Percentiles rank a stretch among this genome's conserved stretches.
Conservation (phyloP, 2,113 vertebrate genomes). For the Nothobranchius furzeri region DNA sequence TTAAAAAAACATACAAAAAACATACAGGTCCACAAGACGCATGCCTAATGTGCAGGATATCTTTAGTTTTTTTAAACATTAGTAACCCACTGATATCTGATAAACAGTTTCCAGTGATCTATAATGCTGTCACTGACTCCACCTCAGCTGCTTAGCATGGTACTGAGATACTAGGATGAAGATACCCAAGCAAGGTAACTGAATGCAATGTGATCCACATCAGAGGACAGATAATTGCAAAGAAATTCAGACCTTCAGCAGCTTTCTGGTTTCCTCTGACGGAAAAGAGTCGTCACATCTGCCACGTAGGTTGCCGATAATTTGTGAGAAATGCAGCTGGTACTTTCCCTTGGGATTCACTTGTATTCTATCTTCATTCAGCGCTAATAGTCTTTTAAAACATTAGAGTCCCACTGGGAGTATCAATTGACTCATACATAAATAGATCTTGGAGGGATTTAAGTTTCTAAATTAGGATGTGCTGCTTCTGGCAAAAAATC, state of each 20-base stretch:
- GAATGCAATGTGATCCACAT: constrained; percentile 30
- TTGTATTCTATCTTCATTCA: constrained; percentile 60
- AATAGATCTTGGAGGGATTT: constrained; percentile 10
- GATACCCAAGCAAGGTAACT: background rate
- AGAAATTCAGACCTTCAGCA: constrained; percentile 23
- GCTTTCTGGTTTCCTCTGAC: constrained; percentile 31
- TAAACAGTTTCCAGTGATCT: constrained; percentile 72
- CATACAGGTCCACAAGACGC: constrained; percentile 27
- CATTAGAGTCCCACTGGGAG: constrained; percentile 50
- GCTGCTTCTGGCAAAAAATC: constrained; percentile 18
- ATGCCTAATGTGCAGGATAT: constrained; percentile 62
- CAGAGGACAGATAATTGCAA: constrained; percentile 28
- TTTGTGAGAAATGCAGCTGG: constrained; percentile 60
- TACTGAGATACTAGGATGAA: constrained; percentile 16
- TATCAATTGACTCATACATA: constrained; percentile 7
- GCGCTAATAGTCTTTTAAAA: constrained; percentile 61
- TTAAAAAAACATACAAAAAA: constrained; percentile 44
- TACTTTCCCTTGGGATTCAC: constrained; percentile 50
- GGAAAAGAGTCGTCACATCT: constrained; percentile 53
- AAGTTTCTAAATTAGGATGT: constrained; percentile 26
- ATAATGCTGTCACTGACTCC: constrained; percentile 64
- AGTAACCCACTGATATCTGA: constrained; percentile 53
- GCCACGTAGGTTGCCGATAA: constrained; percentile 51
- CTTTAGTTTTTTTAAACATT: constrained; percentile 66
- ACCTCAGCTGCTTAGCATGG: constrained; percentile 36